Percentiles rank a stretch among this genome's conserved stretches.
Conservation (phyloP, 35 echinoderm and acorn worm genomes). For the Apostichopus californicus region DNA sequence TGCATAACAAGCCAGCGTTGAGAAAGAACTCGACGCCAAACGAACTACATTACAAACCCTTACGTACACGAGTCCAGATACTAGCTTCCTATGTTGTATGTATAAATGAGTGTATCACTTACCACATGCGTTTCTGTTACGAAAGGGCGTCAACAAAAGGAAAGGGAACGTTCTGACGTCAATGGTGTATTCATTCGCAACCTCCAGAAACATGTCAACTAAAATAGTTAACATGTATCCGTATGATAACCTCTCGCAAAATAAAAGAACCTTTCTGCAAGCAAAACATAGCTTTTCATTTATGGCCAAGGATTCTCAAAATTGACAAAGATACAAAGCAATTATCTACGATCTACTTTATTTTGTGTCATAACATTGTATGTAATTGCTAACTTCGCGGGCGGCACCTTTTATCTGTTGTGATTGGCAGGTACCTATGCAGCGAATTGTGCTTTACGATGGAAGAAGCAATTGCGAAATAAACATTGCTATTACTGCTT, state of each 20-base stretch:
- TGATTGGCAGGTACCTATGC: conserved; percentile 20
- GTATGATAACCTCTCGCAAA: background rate
- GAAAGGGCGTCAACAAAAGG: conserved; percentile 42
- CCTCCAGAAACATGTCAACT: background rate
- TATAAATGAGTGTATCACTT: too few species aligned
- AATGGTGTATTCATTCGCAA: conserved; percentile 20
- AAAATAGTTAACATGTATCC: background rate
- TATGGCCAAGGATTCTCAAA: background rate
- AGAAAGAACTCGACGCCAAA: background rate
- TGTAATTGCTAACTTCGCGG: background rate
- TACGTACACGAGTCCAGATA: too few species aligned
- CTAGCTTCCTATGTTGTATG: too few species aligned
- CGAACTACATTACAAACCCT: too few species aligned
- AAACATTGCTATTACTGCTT: too few species aligned
- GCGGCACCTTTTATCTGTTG: conserved; percentile 1
- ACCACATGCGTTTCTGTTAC: background rate
- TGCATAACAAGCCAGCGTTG: background rate
- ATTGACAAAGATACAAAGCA: background rate
- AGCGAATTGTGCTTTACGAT: background rate
- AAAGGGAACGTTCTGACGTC: conserved; percentile 34
- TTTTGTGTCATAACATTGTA: background rate
- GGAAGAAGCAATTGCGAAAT: too few species aligned
- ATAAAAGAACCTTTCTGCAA: background rate
- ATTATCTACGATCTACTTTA: background rate
- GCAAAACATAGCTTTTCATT: background rate